phyloP scores from a whole-genome alignment of 1,140 invertebrate genomes.

The Psix sp. region DNA sequence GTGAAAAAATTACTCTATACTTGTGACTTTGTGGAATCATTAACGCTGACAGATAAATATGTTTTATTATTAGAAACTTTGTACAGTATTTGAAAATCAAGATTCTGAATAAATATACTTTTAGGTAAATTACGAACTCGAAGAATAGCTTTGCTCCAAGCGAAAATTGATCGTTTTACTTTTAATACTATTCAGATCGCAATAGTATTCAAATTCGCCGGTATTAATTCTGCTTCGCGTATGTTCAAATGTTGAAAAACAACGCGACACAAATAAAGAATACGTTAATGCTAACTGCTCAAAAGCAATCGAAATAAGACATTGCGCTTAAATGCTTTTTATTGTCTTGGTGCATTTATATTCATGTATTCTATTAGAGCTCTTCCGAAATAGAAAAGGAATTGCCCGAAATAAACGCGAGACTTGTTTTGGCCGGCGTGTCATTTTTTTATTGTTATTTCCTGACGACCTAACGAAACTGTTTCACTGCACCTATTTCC shows the following conservation, averaged over 20 bases:
- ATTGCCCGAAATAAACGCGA: no score
- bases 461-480: not conserved
- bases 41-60: constrained; percentile 46
- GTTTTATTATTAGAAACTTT: constrained; percentile 37
- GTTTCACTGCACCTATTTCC: not conserved
- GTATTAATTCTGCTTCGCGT: not conserved
- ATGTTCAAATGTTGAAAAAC: not conserved
- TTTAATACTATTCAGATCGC: constrained; percentile 17
- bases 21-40: constrained; percentile 32
- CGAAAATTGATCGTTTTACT: constrained; percentile 34
- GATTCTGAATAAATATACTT: constrained; percentile 29
- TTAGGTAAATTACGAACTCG: constrained; percentile 17
- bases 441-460: no score
- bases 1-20: constrained; percentile 45
- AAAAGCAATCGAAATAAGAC: not conserved
- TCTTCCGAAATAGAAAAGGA: no score
- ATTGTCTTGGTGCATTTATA: constrained; percentile 2
- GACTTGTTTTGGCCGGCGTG: no score
- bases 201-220: constrained; percentile 1
- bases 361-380: constrained; percentile 2
- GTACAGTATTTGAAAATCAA: constrained; percentile 2
- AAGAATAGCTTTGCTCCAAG: constrained; percentile 17
- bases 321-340: constrained; percentile 1
- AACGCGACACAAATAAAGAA: not conserved
- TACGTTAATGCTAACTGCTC: no score